Conservation (phyloP, 2,113 vertebrate species). For the Syrrhaptes paradoxus region DNA sequence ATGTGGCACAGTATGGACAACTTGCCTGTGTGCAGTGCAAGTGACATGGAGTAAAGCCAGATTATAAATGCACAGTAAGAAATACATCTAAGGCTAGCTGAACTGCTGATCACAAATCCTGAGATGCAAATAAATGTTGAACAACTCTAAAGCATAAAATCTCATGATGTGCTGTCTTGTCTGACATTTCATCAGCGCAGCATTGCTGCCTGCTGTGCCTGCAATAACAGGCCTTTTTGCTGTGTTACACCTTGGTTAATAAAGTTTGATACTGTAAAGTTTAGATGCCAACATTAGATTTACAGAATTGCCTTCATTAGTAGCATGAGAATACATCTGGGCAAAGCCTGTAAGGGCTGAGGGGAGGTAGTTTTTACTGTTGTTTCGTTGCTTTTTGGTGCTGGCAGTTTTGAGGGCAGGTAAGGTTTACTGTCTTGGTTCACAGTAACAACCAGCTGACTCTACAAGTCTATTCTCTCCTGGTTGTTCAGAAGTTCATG, state of each 20-base stretch:
- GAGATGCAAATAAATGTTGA: background rate
- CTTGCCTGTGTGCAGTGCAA: background rate
- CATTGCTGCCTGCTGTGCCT: background rate
- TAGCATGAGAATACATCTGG: fast-evolving
- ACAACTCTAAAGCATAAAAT: background rate
- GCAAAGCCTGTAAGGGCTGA: background rate
- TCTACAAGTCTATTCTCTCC: background rate
- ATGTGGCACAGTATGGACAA: background rate
- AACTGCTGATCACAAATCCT: background rate
- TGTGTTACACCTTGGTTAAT: background rate
- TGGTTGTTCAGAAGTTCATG: background rate
- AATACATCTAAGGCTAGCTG: background rate
- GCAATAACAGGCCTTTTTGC: background rate
- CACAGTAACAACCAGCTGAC: background rate
- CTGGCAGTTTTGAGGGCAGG: background rate
- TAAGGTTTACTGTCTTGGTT: background rate
- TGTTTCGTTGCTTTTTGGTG: background rate
- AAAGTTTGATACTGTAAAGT: background rate
- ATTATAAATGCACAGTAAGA: background rate
- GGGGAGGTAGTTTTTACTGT: background rate
- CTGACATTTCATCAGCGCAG: background rate
- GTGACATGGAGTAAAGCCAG: background rate
- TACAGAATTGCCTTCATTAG: background rate
- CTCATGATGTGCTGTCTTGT: background rate
- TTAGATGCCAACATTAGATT: background rate